phyloP scores from a whole-genome alignment of 2,888 invertebrate species.

The Limulus polyphemus region DNA sequence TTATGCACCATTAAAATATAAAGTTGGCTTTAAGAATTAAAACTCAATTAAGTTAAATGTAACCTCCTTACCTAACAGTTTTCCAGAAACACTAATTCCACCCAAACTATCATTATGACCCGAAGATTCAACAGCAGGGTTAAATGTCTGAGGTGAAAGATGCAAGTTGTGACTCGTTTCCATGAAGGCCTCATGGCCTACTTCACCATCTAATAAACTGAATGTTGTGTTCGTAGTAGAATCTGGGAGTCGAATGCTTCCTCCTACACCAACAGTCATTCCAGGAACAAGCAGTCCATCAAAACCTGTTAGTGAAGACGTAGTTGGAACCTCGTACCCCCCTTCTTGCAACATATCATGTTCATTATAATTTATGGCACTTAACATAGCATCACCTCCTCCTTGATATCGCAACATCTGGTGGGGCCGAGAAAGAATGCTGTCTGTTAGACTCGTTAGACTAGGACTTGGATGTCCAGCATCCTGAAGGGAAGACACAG shows the following conservation, averaged over 20 bases:
- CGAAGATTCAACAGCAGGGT: conserved; percentile 26
- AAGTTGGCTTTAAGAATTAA: too few species aligned
- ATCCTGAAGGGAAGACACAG: conserved; percentile 30
- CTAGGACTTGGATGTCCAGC: conserved; percentile 33
- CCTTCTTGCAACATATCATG: conserved; percentile 35
- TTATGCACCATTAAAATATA: too few species aligned
- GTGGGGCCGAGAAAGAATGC: conserved; percentile 16
- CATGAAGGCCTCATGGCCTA: conserved; percentile 33
- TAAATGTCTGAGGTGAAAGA: conserved; percentile 33
- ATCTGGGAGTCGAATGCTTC: conserved; percentile 31
- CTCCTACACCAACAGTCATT: conserved; percentile 26
- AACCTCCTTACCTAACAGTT: too few species aligned
- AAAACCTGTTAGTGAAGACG: conserved; percentile 29
- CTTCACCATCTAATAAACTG: conserved; percentile 34
- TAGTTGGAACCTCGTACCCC: conserved; percentile 33
- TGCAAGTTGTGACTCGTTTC: conserved; percentile 29
- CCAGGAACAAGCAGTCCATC: conserved; percentile 33
- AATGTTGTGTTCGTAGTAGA: too few species aligned
- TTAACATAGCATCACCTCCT: conserved; percentile 37
- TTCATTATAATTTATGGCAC: conserved; percentile 36
- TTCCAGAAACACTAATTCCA: conserved; percentile 14
- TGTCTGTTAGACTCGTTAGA: conserved; percentile 18
- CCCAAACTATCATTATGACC: conserved; percentile 25
- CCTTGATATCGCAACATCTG: conserved; percentile 31
- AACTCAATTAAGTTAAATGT: too few species aligned